phyloP scores from a whole-genome alignment of 2,113 vertebrate species.

The Phrynosoma blainvillii region DNA sequence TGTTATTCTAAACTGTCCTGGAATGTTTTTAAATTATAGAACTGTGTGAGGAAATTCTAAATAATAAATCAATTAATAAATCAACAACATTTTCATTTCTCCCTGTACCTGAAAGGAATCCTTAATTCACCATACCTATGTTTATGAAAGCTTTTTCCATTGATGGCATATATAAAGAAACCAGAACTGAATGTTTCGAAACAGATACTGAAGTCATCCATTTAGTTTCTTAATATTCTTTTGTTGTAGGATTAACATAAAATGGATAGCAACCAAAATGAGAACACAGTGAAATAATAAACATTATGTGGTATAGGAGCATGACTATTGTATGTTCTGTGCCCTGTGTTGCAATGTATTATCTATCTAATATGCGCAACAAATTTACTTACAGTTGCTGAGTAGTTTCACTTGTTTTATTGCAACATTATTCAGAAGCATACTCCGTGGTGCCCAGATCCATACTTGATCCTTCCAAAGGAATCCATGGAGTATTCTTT shows the following conservation, averaged over 20 bases:
- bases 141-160: conserved; percentile 23
- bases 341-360: conserved; percentile 33
- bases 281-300: conserved; percentile 42
- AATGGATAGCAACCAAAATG: conserved; percentile 58
- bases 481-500: neutral
- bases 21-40: neutral
- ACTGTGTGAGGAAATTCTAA: neutral
- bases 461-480: too few species aligned
- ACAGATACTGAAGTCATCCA: conserved; percentile 41
- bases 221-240: conserved; percentile 48
- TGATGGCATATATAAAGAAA: conserved; percentile 18
- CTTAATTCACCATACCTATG: neutral
- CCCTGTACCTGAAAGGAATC: neutral
- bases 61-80: neutral
- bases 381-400: conserved; percentile 9
- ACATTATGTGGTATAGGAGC: conserved; percentile 38
- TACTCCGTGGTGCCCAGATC: too few species aligned
- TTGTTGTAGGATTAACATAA: conserved; percentile 52
- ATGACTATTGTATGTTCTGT: conserved; percentile 25
- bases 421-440: neutral
- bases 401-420: conserved; percentile 38
- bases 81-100: neutral
- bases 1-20: neutral
- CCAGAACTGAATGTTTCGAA: conserved; percentile 45
- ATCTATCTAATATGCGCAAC: conserved; percentile 14